Percentiles rank a stretch among this genome's conserved stretches.
Evolutionary conservation across 2,797 vertebrate genomes (phyloP).

Genomic region (Coregonus ussuriensis): DNA sequence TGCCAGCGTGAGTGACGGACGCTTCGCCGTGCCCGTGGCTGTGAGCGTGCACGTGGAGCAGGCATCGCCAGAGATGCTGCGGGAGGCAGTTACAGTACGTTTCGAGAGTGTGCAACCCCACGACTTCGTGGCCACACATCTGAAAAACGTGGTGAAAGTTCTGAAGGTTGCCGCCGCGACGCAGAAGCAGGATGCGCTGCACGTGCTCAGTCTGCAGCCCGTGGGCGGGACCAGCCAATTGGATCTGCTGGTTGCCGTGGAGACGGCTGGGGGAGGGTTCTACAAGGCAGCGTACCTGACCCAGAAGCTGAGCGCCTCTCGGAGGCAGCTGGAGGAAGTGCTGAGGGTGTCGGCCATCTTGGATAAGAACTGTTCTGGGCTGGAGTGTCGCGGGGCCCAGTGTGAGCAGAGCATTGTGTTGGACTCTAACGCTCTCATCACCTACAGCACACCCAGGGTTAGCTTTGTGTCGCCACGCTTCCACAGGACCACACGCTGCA

Average conservation of each 20-base stretch:
- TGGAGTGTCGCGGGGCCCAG: constrained; percentile 92
- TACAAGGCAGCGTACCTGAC: constrained; percentile 94
- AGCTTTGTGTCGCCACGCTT: constrained; percentile 95
- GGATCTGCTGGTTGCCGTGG: constrained; percentile 91
- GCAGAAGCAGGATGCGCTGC: constrained; percentile 85
- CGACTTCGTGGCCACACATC: constrained; percentile 89
- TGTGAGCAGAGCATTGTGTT: constrained; percentile 90
- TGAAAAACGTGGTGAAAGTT: constrained; percentile 84
- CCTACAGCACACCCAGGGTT: constrained; percentile 91
- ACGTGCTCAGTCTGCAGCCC: constrained; percentile 93
- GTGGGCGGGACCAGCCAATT: constrained; percentile 87
- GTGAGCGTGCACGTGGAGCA: constrained; percentile 91
- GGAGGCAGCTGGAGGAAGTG: constrained; percentile 88
- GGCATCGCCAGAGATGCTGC: constrained; percentile 86
- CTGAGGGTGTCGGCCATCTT: constrained; percentile 90
- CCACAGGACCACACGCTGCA: constrained; percentile 88
- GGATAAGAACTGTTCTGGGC: constrained; percentile 95
- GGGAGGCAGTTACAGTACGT: constrained; percentile 90
- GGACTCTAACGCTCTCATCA: constrained; percentile 90
- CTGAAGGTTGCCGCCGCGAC: constrained; percentile 82
- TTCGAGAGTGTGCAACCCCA: constrained; percentile 90
- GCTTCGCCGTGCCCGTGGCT: constrained; percentile 88
- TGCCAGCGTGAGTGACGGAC: constrained; percentile 92
- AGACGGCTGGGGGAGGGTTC: constrained; percentile 81
- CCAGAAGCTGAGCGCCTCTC: constrained; percentile 91